phyloP scores from a whole-genome alignment of 2,888 invertebrate species.

The Xanthorhoe spadicearia region DNA sequence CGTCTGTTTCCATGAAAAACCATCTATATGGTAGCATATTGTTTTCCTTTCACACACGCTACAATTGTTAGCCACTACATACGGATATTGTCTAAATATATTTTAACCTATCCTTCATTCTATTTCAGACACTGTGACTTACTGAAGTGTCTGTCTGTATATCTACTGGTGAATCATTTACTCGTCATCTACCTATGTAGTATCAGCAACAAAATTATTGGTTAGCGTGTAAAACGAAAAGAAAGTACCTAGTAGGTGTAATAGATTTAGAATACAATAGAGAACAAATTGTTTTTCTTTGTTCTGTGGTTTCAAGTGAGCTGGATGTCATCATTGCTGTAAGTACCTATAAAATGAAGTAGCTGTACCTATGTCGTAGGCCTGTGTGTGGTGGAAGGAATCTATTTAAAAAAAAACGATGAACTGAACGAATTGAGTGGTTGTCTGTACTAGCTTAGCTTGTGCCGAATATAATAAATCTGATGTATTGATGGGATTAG shows the following conservation, averaged over 20 bases:
- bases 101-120: slow-evolving; percentile 41
- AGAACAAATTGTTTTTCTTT: too few relatives aligned
- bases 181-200: slow-evolving; percentile 34
- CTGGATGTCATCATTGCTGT: too few relatives aligned
- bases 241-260: too few relatives aligned
- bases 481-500: slow-evolving; percentile 20
- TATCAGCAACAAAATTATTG: neutral
- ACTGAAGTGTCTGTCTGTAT: slow-evolving; percentile 41
- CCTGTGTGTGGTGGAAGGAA: too few relatives aligned
- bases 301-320: too few relatives aligned
- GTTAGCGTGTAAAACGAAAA: neutral
- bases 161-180: slow-evolving; percentile 55
- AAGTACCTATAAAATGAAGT: too few relatives aligned
- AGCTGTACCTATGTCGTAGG: too few relatives aligned
- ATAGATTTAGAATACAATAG: too few relatives aligned
- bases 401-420: too few relatives aligned
- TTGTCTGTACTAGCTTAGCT: slow-evolving; percentile 19
- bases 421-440: neutral
- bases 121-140: slow-evolving; percentile 41
- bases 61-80: slow-evolving; percentile 9
- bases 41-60: neutral
- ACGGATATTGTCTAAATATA: slow-evolving; percentile 29
- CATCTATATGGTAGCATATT: too few relatives aligned
- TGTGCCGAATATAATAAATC: slow-evolving; percentile 21
- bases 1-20: too few relatives aligned